These are phyloP conservation scores for Drosophila auraria DNA, from an alignment of 1,140 invertebrate species.

Conservation along the genomic window DNA sequence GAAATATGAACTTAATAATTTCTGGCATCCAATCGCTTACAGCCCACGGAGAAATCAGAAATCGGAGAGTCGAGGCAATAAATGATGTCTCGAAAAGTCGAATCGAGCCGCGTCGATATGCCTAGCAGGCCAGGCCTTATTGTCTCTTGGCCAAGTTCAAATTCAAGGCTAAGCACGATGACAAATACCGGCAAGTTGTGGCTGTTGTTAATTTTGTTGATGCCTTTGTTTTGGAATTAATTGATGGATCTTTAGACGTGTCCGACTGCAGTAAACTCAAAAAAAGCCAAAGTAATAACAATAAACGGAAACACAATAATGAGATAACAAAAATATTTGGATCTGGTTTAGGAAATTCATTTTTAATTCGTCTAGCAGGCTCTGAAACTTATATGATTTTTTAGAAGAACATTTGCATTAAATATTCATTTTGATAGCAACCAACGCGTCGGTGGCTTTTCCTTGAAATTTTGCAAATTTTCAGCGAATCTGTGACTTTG, in stretches of 20 bases:
- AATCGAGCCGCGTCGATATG: conserved; percentile 8
- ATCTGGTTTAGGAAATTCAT: conserved; percentile 48
- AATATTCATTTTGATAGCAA: conserved; percentile 37
- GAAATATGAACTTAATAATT: conserved; percentile 52
- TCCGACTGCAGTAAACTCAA: conserved; percentile 32
- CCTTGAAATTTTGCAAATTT: conserved; percentile 76
- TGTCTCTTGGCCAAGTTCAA: conserved; percentile 76
- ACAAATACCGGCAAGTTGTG: conserved; percentile 42
- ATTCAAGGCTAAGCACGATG: conserved; percentile 76
- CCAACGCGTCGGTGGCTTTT: conserved; percentile 12
- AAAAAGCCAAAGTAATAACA: conserved; percentile 19
- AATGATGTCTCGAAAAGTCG: conserved; percentile 45
- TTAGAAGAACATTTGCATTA: conserved; percentile 33
- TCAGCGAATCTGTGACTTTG: conserved; percentile 44
- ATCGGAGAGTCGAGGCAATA: conserved; percentile 30
- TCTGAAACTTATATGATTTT: conserved; percentile 35
- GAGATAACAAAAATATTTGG: conserved; percentile 39
- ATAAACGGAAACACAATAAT: conserved; percentile 34
- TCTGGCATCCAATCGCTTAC: conserved; percentile 51
- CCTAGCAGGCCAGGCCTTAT: conserved; percentile 54
- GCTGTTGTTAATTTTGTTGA: conserved; percentile 28
- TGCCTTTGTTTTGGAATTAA: conserved; percentile 42
- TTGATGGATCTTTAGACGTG: conserved; percentile 41
- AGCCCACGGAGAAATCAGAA: conserved; percentile 44
- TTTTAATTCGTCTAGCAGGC: conserved; percentile 29